Base-by-base conservation (phyloP, 2,888 invertebrate species). In the Melikaiella ostensackeni region DNA sequence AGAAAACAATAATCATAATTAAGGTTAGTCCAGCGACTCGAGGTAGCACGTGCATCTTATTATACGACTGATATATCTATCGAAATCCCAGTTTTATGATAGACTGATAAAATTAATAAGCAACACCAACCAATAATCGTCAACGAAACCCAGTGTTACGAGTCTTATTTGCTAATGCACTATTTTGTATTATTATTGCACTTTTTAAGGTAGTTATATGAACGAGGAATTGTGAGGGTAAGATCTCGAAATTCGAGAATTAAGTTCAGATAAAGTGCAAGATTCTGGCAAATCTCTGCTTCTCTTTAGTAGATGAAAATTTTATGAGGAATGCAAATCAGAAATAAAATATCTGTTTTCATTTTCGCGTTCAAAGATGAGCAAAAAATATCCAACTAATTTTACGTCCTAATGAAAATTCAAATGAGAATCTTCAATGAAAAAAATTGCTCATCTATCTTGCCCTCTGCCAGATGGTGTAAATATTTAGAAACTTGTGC, bases 11-110 rank as follows among this genome's bases (percentile, higher is more conserved):
- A 70, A 70, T 70, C 50, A 50, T 70, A 70, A 50, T 50, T 70
- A 30, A 70, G 70, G 6, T 46, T 70, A 50, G 27, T 27, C 9
- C 62, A 46, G 42, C 27, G 38, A 78, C 75, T 76, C 74, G 55
- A 33, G 81, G 77, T 80, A 80, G 78, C 80, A 78, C 75, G 78
- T 81, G 57, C 63, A 75, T 77, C 78, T 78, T 81, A 79, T 77
- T 63, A 66, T 79, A 77, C 80, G 86, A 84, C 86, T 84, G 85
- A 85, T 81, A 77, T 78, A 75, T 80, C 82, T 80, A 83, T 85
- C 83, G 77, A 84, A 84, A 85, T 86, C 83, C 84, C 86, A 87
- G 84, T 85, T 87, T 88, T 83, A 85, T 87, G 83, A 88, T 88
- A 88, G 89, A 89, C 89, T 89, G 89, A 89, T 86, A 84, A 85